Base-by-base conservation (phyloP, 2,113 vertebrate genomes). In the Cyanoramphus novaezelandiae region DNA sequence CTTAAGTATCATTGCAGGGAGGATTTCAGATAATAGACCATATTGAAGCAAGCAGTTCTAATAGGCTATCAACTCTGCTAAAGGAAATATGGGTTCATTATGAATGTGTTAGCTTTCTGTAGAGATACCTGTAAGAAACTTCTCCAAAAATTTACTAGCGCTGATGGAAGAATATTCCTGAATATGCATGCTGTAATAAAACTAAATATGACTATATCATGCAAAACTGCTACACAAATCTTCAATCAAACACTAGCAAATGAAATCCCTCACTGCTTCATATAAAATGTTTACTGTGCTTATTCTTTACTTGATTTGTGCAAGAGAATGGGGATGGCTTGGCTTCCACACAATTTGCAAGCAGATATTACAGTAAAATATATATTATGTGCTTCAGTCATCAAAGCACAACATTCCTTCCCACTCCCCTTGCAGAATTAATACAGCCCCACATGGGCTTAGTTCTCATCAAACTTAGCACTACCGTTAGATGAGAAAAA, bases 1-100 rank as follows among this genome's bases (percentile, higher is more conserved):
- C 93, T 88, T 82, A 96, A 91, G 88, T 94, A 95, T 92, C 91
- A 95, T 96, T 96, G 68, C 44, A 87, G 64, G 31, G 49, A 93
- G 19, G 33, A 62, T 83, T 92, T 92, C 46, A 86, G 74, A 50
- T 62, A 25, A 80, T 14, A 94, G 59, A 64, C 28, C 4, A 11
- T 57, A 55, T 37, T 59, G 70, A 95, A 93, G 50, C 17, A 80
- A 92, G 55, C 13, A 64, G 53, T 82, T 70, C 59, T 62, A 82
- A 77, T 20, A 85, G 27, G 35, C 50, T 43, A 82, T 71, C 44
- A 68, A 29, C 53, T 82, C 80, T 86, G 44, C 52, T 33, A 68
- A 47, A 87, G 79, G 19, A 94, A 90, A 90, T 77, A 62, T 2
- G 50, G 8, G 8, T 43, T 67, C 27, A 35, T 76, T 75, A 33